Evolutionary conservation across 2,113 vertebrate genomes (phyloP), one percentile per base, ranked within the genome.

Genomic region (Notiomystis cincta): DNA sequence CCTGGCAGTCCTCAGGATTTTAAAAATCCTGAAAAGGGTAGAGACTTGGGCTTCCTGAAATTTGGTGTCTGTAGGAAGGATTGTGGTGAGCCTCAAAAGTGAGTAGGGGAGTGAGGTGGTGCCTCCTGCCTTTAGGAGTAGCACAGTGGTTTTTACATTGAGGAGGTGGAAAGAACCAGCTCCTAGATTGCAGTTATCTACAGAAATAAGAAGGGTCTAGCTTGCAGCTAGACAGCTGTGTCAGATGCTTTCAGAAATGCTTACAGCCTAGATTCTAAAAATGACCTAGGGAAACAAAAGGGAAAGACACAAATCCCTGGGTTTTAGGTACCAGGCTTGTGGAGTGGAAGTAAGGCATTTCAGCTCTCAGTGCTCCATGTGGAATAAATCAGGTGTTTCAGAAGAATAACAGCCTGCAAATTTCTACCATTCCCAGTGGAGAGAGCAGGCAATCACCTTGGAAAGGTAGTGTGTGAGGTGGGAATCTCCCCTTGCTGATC

Each of bases 31-130:
- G 17, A 9, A 33, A 42, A 31, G 3, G 5, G 2, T 0, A 45
- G 5, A 0, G 0, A 7, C 0, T 4, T 10, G 18, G 5, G 3
- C 48, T 40, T 70, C 3, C 2, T 73, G 25, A 11, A 1, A 48
- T 60, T 51, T 84, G 40, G 25, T 64, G 48, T 15, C 19, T 53
- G 33, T 31, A n/a, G 72, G 28, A 65, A 56, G 10, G 30, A 4
- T 28, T 82, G 47, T 42, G 17, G 17, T 66, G 15, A 48, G 11
- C 20, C 80, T 30, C 3, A 40, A 64, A 22, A 1, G 6, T n/a
- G 27, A 7, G 20, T 15, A 20, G 13, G 6, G 7, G 9, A 47
- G 4, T 40, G 11, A 45, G 33, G 4, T 47, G 6, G 1, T 62
- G 42, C 6, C 15, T 56, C 13, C 17, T 64, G 30, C 5, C 9